Percentiles rank a stretch among this genome's conserved stretches.
phyloP scores from a whole-genome alignment of 2,113 vertebrate species.

The Artemisiospiza belli region DNA sequence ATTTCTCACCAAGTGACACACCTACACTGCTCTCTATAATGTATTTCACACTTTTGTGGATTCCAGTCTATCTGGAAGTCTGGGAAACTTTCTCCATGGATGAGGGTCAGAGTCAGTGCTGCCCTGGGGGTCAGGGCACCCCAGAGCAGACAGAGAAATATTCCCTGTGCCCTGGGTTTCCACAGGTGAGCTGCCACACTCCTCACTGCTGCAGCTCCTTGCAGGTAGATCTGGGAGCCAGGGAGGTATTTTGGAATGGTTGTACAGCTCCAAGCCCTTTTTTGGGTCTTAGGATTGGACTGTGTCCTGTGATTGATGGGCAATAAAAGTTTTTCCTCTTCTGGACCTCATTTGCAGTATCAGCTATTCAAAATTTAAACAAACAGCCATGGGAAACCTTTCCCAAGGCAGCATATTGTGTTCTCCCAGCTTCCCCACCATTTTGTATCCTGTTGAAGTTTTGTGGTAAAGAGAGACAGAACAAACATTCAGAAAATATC shows the following conservation, averaged over 20 bases:
- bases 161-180: too few species aligned
- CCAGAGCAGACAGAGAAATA: too few species aligned
- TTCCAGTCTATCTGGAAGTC: too few species aligned
- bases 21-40: too few species aligned
- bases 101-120: too few species aligned
- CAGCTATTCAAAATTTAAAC: background rate
- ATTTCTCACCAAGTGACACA: too few species aligned
- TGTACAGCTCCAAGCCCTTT: background rate
- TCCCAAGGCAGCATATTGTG: background rate
- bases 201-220: background rate
- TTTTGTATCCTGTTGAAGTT: background rate
- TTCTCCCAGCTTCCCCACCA: background rate
- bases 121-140: too few species aligned
- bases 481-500: background rate
- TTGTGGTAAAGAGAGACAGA: background rate
- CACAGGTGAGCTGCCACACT: too few species aligned
- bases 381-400: background rate
- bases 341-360: background rate
- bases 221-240: background rate
- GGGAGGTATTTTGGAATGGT: rapidly evolving
- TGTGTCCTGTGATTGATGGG: background rate
- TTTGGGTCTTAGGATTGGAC: rapidly evolving
- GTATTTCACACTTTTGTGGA: too few species aligned
- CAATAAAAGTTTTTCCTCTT: background rate
- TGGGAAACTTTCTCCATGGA: too few species aligned